Evolutionary conservation across 2,113 vertebrate species (phyloP).

Genomic region (Zootoca vivipara): DNA sequence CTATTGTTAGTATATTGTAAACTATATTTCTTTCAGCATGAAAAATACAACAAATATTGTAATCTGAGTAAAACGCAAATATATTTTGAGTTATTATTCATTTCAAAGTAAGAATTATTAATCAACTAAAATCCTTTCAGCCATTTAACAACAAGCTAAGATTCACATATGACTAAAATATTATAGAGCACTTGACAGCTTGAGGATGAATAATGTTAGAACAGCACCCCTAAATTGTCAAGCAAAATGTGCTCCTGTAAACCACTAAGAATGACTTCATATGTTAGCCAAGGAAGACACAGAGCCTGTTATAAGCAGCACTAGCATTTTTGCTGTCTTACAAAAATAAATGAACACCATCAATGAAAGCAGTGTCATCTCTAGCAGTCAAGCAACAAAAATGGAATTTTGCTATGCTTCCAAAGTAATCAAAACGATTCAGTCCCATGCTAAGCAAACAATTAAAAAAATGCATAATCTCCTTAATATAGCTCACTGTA

Average conservation of each 20-base stretch:
- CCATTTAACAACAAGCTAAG: background rate
- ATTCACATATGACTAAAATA: background rate
- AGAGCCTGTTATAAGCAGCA: conserved; percentile 10
- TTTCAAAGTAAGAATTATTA: background rate
- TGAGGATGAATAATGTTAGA: conserved; percentile 10
- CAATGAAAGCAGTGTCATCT: background rate
- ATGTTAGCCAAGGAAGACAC: background rate
- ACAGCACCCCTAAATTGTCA: background rate
- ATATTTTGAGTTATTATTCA: background rate
- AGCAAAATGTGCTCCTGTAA: conserved; percentile 10
- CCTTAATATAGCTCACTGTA: conserved; percentile 6
- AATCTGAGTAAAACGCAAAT: background rate
- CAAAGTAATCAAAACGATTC: background rate
- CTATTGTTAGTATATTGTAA: background rate
- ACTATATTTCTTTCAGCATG: background rate
- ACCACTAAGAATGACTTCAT: conserved; percentile 1
- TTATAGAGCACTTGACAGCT: background rate
- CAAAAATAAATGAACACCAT: background rate
- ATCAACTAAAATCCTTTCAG: background rate
- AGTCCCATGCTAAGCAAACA: background rate
- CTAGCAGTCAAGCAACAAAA: background rate
- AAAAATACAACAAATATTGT: background rate
- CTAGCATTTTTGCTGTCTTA: background rate
- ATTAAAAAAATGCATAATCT: background rate
- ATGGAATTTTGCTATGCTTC: conserved; percentile 4